These are phyloP conservation scores for Copidosoma aretas DNA, from an alignment of 2,888 invertebrate genomes.

Conservation along the genomic window DNA sequence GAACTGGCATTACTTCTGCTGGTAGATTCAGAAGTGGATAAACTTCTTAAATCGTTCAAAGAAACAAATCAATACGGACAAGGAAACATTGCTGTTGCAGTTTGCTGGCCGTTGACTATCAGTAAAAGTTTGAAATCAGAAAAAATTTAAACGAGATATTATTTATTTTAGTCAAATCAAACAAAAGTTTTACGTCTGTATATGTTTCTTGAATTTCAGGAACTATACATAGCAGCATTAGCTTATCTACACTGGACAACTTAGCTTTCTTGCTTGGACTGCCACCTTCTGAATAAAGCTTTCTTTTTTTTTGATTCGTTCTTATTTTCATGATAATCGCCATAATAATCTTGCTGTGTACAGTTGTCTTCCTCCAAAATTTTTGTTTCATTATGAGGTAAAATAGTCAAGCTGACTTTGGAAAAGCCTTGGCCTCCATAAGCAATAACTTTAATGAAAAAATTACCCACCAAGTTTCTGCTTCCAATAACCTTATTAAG, in stretches of 20 bases:
- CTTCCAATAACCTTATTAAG: background rate
- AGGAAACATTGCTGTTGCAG: too few relatives aligned
- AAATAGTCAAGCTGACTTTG: background rate
- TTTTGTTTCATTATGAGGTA: background rate
- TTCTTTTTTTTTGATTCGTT: too few relatives aligned
- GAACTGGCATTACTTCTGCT: too few relatives aligned
- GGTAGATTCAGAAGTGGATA: too few relatives aligned
- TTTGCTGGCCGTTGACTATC: too few relatives aligned
- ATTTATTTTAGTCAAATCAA: background rate
- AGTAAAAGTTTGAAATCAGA: too few relatives aligned
- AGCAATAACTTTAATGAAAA: background rate
- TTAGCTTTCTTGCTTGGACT: background rate
- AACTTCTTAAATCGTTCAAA: too few relatives aligned
- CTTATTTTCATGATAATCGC: background rate
- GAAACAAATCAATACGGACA: too few relatives aligned
- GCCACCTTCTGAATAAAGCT: background rate
- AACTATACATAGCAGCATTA: background rate
- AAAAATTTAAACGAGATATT: background rate
- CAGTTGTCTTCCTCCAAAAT: too few relatives aligned
- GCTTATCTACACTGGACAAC: background rate
- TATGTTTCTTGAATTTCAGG: background rate
- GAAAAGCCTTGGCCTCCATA: background rate
- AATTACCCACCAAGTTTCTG: background rate
- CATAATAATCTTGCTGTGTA: background rate
- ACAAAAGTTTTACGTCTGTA: background rate